phyloP scores from a whole-genome alignment of 2,797 vertebrate species.

The Crax fasciolata region DNA sequence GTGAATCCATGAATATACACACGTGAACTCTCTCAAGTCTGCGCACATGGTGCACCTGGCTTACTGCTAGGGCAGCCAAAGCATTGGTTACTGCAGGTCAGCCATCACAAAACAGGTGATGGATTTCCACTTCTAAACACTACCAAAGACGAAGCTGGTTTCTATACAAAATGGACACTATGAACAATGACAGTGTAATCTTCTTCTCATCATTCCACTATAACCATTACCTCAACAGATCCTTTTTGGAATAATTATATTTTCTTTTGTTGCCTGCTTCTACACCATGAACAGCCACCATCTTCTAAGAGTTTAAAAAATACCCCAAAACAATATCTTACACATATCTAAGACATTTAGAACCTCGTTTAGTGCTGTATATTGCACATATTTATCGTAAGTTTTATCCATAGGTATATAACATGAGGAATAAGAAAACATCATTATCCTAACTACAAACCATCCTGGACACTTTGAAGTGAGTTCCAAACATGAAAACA shows the following conservation, averaged over 20 bases:
- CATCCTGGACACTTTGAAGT: neutral
- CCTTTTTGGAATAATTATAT: neutral
- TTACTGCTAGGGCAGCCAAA: neutral
- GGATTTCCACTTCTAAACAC: neutral
- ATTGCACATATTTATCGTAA: neutral
- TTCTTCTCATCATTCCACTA: neutral
- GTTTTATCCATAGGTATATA: neutral
- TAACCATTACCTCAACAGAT: neutral
- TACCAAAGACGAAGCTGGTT: neutral
- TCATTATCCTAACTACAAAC: neutral
- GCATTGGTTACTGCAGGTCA: neutral
- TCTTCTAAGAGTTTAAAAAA: neutral
- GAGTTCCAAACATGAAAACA: neutral
- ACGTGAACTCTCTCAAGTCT: neutral
- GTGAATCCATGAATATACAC: fast-evolving
- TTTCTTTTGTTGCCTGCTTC: neutral
- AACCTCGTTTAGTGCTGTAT: neutral
- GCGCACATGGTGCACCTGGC: neutral
- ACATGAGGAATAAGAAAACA: neutral
- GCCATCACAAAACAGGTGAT: neutral
- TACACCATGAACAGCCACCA: neutral
- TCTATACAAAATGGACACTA: neutral
- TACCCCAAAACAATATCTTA: neutral
- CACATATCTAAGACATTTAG: neutral
- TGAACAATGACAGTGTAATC: neutral